Evolutionary conservation across 2,888 invertebrate species (phyloP), one percentile per base, ranked within the genome.

Genomic region (Monopis laevigella): DNA sequence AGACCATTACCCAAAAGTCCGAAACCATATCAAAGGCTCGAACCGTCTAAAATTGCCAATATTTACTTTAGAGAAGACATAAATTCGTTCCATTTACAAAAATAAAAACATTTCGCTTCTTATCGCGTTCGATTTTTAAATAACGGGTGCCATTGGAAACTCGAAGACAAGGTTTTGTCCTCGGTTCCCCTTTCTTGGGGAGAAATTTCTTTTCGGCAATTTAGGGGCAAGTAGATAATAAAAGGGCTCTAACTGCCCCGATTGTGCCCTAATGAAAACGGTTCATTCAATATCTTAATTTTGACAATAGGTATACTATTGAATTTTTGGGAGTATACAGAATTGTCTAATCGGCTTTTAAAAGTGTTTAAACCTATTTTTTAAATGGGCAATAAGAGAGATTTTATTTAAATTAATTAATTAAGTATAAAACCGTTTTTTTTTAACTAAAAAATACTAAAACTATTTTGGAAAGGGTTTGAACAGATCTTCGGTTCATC

Each of bases 51-150:
- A 62, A 69, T 67, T 62, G 62, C 68, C 21, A 64, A 73, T 72
- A 74, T 77, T 73, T 65, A 71, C 66, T 75, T 72, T 62, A 59
- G 65, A 63, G 60, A 59, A 60, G 60, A 59, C 74, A 74, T 80
- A 80, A 78, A 75, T 74, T 74, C 73, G 51, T 62, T 58, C 69
- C 71, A 65, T 74, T 73, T 71, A 66, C 58, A 71, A 77, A 44
- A 78, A 74, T 72, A 73, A 74, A 78, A 77, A 75, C 75, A 74
- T 70, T 75, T 28, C 58, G 57, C 56, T 58, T 69, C 74, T 77
- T 80, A 80, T 80, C 80, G 71, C 64, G 65, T 78, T 80, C 78
- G 78, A 80, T 78, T 80, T 77, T 80, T 69, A 78, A 77, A 72
- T 72, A 77, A 77, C 73, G 73, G 60, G 59, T 63, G 67, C 74